These are phyloP conservation scores for Druceiella hillmani DNA, from an alignment of 2,888 invertebrate species.

Conservation along the genomic window DNA sequence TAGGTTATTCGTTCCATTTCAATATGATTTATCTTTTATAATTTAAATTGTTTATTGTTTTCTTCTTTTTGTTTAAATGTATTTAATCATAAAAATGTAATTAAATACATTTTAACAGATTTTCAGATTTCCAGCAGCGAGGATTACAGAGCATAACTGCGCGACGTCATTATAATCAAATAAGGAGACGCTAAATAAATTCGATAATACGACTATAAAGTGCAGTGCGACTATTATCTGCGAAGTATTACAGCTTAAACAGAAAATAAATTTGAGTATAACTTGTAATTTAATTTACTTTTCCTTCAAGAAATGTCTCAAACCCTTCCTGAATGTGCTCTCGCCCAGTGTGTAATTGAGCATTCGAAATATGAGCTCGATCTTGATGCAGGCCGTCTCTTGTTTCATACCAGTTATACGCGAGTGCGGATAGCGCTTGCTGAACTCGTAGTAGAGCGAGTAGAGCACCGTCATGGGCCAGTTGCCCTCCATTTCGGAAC, in stretches of 20 bases:
- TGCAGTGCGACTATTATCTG: too few species aligned
- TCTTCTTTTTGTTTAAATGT: too few species aligned
- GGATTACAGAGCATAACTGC: too few species aligned
- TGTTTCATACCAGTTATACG: slow-evolving; percentile 69
- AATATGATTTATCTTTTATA: too few species aligned
- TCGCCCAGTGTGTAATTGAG: slow-evolving; percentile 79
- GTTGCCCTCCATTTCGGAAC: slow-evolving; percentile 69
- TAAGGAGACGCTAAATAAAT: slow-evolving; percentile 8
- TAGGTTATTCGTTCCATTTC: too few species aligned
- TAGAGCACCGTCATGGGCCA: slow-evolving; percentile 77
- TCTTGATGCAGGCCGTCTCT: slow-evolving; percentile 69
- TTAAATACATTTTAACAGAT: too few species aligned
- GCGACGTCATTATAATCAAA: too few species aligned
- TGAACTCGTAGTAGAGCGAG: slow-evolving; percentile 74
- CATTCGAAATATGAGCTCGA: slow-evolving; percentile 82
- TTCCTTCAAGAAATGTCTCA: slow-evolving; percentile 62
- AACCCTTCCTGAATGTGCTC: slow-evolving; percentile 66
- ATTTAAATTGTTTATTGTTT: too few species aligned
- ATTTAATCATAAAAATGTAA: too few species aligned
- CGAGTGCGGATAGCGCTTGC: slow-evolving; percentile 72
- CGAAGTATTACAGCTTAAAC: too few species aligned
- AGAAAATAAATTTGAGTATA: slow-evolving; percentile 2
- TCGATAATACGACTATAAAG: too few species aligned
- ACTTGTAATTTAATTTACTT: slow-evolving; percentile 37
- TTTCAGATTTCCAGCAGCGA: too few species aligned